Evolutionary conservation across 2,797 vertebrate genomes (phyloP).

Genomic region (Delichon dasypus): DNA sequence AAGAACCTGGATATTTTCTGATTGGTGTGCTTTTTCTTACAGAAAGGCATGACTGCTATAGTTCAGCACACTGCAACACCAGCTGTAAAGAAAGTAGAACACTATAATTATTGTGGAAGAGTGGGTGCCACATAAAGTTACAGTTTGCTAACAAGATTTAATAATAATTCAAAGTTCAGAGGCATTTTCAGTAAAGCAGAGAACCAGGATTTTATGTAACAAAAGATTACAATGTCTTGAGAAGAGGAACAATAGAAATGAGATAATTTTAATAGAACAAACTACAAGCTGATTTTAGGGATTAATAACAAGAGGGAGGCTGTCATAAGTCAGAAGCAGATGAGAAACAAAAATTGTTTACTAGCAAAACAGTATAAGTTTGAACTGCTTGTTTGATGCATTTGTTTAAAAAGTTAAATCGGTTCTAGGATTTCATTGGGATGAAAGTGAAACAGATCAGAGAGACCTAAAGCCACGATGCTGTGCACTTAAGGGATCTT

Average conservation of each 20-base stretch:
- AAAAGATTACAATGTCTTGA: neutral
- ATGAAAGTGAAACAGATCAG: neutral
- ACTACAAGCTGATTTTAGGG: neutral
- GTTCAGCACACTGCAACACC: neutral
- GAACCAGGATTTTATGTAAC: neutral
- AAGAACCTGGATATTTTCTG: neutral
- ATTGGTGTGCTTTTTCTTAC: neutral
- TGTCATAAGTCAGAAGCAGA: neutral
- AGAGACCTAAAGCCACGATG: neutral
- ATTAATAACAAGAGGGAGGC: neutral
- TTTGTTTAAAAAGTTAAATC: neutral
- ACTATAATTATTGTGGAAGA: slow-evolving; percentile 18
- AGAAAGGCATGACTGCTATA: neutral
- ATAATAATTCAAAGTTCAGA: slow-evolving; percentile 7
- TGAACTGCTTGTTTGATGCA: neutral
- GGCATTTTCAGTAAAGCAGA: neutral
- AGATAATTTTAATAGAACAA: neutral
- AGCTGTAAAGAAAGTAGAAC: slow-evolving; percentile 23
- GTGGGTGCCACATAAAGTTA: neutral
- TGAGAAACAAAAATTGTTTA: neutral
- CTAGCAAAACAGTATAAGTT: neutral
- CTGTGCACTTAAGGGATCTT: neutral
- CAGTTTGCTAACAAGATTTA: slow-evolving; percentile 20
- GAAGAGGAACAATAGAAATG: neutral
- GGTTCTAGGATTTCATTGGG: neutral